These are phyloP conservation scores for Rhizoglyphus robini DNA, from an alignment of 1,140 invertebrate species.

Conservation along the genomic window DNA sequence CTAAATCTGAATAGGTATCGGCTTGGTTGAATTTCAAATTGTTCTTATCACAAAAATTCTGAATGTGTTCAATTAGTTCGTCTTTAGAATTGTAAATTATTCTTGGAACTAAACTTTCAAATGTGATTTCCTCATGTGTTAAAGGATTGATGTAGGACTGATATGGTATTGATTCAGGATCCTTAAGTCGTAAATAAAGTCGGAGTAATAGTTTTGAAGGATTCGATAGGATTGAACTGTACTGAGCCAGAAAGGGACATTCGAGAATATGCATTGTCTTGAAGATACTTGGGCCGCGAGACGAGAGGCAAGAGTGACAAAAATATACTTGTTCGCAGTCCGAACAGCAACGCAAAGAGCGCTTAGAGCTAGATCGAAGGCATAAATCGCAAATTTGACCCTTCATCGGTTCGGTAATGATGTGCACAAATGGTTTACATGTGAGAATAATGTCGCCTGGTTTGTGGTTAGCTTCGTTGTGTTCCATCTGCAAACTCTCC, in stretches of 20 bases:
- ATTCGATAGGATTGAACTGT: not conserved
- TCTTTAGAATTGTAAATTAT: not conserved
- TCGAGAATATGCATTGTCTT: slow-evolving; percentile 9
- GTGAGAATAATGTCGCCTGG: not conserved
- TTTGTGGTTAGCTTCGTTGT: not conserved
- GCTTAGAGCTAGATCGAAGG: not conserved
- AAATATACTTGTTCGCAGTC: slow-evolving; percentile 2
- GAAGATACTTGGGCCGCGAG: not conserved
- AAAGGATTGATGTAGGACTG: not conserved
- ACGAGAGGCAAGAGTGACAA: not conserved
- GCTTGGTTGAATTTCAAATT: not conserved
- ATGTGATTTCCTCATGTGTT: not conserved
- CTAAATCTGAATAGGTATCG: not conserved
- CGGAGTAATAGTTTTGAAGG: not conserved
- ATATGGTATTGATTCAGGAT: slow-evolving; percentile 3
- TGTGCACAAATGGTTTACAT: not conserved
- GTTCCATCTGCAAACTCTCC: not conserved
- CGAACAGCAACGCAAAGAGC: not conserved
- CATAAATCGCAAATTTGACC: slow-evolving; percentile 5
- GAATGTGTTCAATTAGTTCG: not conserved
- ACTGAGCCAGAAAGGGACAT: not conserved
- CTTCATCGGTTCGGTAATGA: not conserved
- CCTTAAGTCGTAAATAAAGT: not conserved
- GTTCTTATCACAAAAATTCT: slow-evolving; percentile 1
- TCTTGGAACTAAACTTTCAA: not conserved